Evolutionary conservation across 2,113 vertebrate species (phyloP), one percentile per base, ranked within the genome.

Genomic region (Seriola aureovittata): DNA sequence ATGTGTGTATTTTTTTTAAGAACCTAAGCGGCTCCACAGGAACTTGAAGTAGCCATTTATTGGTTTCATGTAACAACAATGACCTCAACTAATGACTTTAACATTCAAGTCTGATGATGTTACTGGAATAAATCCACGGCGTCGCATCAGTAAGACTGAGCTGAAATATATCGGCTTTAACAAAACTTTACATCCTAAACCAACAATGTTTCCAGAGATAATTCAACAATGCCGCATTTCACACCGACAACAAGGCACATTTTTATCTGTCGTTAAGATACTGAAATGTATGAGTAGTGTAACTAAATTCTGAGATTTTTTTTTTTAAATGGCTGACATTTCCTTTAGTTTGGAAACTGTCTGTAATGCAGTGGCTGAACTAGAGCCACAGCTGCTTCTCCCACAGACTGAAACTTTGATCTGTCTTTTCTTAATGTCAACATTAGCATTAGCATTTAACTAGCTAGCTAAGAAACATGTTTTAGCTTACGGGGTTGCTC

Each of bases 401-500:
- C 50, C 2, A n/a, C 16, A 9, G 9, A 2, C 10, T 12, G 8
- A 55, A 55, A 9, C 4, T 19, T 23, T 11, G 21, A 2, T 23
- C 54, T 11, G 29, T 29, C 29, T 29, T 29, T 29, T 29, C 2
- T 29, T 29, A 29, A 29, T 29, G 29, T 29, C 29, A 29, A 29
- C 48, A 7, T 46, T 66, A 65, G 23, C 66, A 32, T 62, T 70
- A 40, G 40, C 76, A 36, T 19, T 38, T 42, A 9, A 44, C 6
- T 7, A n/a, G 23, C 38, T 44, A 50, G n/a, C 48, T 34, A 34
- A 55, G 23, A 73, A 17, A 4, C 48, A 4, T 5, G 0, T 17
- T 29, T 29, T 12, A 40, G 62, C 87, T 71, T 46, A 93, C 90
- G 70, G 48, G 59, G 46, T 25, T 16, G 42, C 58, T 86, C 12